Evolutionary conservation across 2,888 invertebrate species (phyloP).

Genomic region (Chloroclysta siterata): DNA sequence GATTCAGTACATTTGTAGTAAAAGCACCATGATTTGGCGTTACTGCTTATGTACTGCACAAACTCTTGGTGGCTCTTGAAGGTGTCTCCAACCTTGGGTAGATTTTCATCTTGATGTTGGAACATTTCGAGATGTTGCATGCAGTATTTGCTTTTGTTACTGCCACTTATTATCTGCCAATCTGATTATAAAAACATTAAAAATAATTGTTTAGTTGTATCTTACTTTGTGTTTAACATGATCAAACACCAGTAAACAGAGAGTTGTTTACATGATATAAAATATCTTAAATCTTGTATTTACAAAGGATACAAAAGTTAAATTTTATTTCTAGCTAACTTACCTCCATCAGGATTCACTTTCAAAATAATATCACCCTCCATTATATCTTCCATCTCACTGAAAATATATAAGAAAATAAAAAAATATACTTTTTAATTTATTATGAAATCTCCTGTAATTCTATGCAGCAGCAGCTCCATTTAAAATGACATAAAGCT

Average conservation of each 20-base stretch:
- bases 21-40: constrained; percentile 57
- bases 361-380: constrained; percentile 44
- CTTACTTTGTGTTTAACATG: too few species aligned
- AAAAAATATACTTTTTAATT: neutral
- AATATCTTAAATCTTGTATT: too few species aligned
- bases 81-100: constrained; percentile 56
- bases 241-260: too few species aligned
- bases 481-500: neutral
- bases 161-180: constrained; percentile 31
- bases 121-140: constrained; percentile 48
- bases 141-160: constrained; percentile 43
- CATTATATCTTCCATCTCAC: constrained; percentile 43
- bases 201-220: too few species aligned
- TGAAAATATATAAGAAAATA: constrained; percentile 18
- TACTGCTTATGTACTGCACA: constrained; percentile 56
- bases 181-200: constrained; percentile 15
- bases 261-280: too few species aligned
- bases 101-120: constrained; percentile 50
- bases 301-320: too few species aligned
- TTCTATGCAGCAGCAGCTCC: neutral
- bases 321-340: neutral
- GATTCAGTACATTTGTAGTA: constrained; percentile 60
- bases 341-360: constrained; percentile 43
- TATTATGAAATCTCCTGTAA: neutral
- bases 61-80: constrained; percentile 55